phyloP scores from a whole-genome alignment of 2,113 vertebrate species.

The Xerus inauris region DNA sequence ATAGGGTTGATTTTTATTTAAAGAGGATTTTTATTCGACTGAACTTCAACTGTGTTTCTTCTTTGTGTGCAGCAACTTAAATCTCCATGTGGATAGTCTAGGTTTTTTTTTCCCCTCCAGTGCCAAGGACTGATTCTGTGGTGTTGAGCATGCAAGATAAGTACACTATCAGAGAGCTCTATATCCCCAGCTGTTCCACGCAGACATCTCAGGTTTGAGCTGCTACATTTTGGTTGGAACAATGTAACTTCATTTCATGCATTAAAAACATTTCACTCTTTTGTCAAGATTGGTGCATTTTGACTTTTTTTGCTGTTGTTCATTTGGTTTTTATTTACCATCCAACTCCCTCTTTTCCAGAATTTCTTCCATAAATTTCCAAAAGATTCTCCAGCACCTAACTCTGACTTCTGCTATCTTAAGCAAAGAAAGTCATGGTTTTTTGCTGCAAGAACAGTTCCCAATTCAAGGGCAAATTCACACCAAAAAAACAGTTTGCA shows the following conservation, averaged over 20 bases:
- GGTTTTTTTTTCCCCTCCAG: not conserved
- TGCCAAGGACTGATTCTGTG: too few species aligned
- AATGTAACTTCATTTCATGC: not conserved
- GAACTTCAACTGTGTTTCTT: not conserved
- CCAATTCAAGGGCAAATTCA: not conserved
- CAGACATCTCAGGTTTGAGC: not conserved
- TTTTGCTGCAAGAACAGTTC: not conserved
- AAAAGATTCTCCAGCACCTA: not conserved
- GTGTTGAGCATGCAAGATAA: too few species aligned
- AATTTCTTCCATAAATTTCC: not conserved
- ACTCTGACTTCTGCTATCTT: not conserved
- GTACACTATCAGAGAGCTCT: too few species aligned
- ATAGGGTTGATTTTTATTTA: not conserved
- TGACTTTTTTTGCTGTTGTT: not conserved
- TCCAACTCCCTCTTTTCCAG: not conserved
- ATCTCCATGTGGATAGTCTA: not conserved
- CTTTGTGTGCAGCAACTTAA: not conserved
- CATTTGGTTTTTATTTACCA: not conserved
- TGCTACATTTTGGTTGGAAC: not conserved
- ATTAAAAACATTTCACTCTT: not conserved
- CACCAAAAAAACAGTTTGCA: not conserved
- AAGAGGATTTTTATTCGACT: not conserved
- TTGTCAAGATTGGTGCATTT: not conserved
- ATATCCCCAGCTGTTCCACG: too few species aligned
- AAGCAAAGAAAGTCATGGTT: not conserved